A percentile compares a stretch with the other conserved stretches of the same genome.
Conservation (phyloP, 2,888 invertebrate species). For the Exocentrus adspersus region DNA sequence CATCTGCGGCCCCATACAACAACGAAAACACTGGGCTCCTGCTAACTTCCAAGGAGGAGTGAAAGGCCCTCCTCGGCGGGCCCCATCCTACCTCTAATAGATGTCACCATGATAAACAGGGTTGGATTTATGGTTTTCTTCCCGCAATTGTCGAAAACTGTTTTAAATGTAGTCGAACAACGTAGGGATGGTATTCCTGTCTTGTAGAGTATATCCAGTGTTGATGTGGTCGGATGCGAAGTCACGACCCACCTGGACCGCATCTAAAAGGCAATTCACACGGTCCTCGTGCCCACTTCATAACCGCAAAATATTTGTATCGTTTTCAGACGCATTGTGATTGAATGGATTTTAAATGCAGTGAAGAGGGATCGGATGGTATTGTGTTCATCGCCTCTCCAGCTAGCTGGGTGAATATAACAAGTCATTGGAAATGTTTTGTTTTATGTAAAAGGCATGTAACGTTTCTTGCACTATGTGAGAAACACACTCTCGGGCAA, state of each 20-base stretch:
- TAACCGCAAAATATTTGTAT: conserved; percentile 47
- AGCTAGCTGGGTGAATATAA: not conserved
- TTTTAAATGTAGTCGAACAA: conserved; percentile 34
- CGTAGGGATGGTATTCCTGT: not conserved
- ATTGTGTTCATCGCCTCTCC: not conserved
- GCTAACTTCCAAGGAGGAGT: conserved; percentile 41
- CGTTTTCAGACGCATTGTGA: conserved; percentile 45
- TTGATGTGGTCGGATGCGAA: conserved; percentile 42
- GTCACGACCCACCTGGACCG: conserved; percentile 56
- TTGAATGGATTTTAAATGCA: conserved; percentile 49
- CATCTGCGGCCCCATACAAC: conserved; percentile 51
- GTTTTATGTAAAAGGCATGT: not conserved
- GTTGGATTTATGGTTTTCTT: conserved; percentile 50
- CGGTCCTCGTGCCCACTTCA: conserved; percentile 53
- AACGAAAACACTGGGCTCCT: conserved; percentile 41
- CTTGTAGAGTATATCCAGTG: not conserved
- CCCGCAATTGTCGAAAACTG: conserved; percentile 49
- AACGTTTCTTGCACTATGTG: too few relatives aligned
- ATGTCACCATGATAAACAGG: conserved; percentile 51
- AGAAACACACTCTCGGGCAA: too few relatives aligned
- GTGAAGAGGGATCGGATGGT: conserved; percentile 9
- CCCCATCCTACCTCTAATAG: conserved; percentile 48
- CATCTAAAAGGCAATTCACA: conserved; percentile 54
- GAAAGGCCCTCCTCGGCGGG: conserved; percentile 47
- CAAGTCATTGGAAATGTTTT: not conserved